Percentiles rank a stretch among this genome's conserved stretches.
Conservation (phyloP, 1,140 invertebrate genomes). For the Bombus impatiens region DNA sequence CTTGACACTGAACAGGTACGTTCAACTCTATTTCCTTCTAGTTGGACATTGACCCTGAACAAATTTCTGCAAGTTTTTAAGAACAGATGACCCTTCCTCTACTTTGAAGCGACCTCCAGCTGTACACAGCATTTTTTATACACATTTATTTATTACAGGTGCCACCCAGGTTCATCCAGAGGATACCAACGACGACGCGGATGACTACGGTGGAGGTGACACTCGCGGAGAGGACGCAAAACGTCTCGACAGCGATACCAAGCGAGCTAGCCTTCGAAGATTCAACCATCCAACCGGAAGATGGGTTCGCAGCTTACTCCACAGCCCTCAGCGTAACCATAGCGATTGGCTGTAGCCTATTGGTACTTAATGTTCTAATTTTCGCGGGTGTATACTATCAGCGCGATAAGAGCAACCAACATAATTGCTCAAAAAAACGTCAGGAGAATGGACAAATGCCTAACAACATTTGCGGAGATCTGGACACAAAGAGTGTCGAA, state of each 20-base stretch:
- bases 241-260: constrained; percentile 71
- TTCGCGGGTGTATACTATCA: constrained; percentile 97
- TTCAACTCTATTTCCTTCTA: too few relatives aligned
- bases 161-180: constrained; percentile 79
- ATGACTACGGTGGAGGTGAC: constrained; percentile 71
- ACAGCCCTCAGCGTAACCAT: constrained; percentile 95
- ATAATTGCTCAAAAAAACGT: constrained; percentile 87
- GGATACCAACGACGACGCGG: constrained; percentile 76
- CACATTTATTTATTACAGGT: constrained; percentile 64
- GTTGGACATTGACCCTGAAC: not conserved
- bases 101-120: not conserved
- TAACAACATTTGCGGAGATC: constrained; percentile 91
- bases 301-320: constrained; percentile 93
- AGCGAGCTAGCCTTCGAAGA: constrained; percentile 77
- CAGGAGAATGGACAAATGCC: constrained; percentile 93
- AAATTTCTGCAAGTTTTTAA: not conserved
- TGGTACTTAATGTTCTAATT: constrained; percentile 95
- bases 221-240: constrained; percentile 67
- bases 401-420: constrained; percentile 88
- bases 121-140: too few relatives aligned
- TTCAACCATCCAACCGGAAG: constrained; percentile 86
- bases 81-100: not conserved
- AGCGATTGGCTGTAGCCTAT: constrained; percentile 95
- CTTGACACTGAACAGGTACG: constrained; percentile 88
- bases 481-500: constrained; percentile 87